A percentile compares a stretch with the other conserved stretches of the same genome.
Conservation (phyloP, 2,113 vertebrate genomes). For the Bujurquina vittata region DNA sequence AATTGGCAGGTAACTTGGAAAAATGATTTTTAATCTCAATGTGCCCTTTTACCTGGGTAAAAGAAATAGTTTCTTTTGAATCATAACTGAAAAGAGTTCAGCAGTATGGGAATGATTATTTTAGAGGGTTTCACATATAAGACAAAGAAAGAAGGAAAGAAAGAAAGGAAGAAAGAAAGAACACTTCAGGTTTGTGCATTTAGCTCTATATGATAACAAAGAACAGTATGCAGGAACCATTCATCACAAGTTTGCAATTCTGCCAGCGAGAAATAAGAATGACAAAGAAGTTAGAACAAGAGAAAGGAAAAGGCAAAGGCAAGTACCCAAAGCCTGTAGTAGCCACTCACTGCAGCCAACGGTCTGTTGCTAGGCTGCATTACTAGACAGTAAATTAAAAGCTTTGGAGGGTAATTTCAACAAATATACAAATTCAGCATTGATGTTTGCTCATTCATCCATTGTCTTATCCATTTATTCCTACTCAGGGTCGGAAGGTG, state of each 20-base stretch:
- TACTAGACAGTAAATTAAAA: constrained; percentile 26
- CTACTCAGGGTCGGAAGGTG: constrained; percentile 34
- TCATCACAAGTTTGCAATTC: constrained; percentile 33
- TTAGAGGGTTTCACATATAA: no score
- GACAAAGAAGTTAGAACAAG: constrained; percentile 8
- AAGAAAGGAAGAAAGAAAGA: neutral
- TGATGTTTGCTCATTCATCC: constrained; percentile 41
- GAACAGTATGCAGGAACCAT: neutral
- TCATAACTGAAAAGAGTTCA: no score
- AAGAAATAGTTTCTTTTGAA: neutral
- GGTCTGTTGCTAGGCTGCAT: constrained; percentile 48
- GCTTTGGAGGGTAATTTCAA: constrained; percentile 38
- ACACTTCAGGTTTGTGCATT: neutral
- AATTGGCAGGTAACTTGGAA: neutral
- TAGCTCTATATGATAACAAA: constrained; percentile 7
- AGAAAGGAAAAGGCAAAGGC: constrained; percentile 12
- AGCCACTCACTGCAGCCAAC: constrained; percentile 28
- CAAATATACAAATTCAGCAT: constrained; percentile 41
- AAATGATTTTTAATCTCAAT: neutral
- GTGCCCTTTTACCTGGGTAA: no score
- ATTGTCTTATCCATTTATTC: constrained; percentile 37
- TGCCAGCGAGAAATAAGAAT: constrained; percentile 29
- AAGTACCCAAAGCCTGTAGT: constrained; percentile 35
- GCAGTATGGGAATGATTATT: no score
- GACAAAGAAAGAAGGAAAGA: no score